A percentile compares a stretch with the other conserved stretches of the same genome.
These are phyloP conservation scores for Pipistrellus pygmaeus DNA, from an alignment of 2,797 vertebrate genomes.

Conservation along the genomic window DNA sequence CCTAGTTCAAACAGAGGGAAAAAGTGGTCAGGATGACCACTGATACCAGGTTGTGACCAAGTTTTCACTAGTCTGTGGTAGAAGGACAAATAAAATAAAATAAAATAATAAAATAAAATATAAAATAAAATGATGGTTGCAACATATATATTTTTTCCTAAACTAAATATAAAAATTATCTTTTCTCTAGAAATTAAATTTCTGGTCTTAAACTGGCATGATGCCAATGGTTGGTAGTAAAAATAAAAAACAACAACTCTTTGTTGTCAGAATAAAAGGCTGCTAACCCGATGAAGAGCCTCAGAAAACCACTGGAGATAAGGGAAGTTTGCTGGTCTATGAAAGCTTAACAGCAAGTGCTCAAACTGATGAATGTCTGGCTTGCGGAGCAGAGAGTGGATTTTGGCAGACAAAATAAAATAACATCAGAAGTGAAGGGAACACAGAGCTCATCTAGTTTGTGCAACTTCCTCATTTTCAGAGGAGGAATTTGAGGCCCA, in stretches of 20 bases:
- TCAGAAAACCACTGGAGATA: not conserved
- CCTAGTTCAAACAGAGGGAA: not conserved
- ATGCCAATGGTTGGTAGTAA: not conserved
- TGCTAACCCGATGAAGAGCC: not conserved
- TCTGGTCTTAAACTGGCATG: not conserved
- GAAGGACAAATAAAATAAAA: not conserved
- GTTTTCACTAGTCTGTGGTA: not conserved
- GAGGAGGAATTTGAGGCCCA: not conserved
- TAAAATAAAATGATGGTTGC: not conserved
- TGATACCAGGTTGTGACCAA: not conserved
- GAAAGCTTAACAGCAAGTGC: not conserved
- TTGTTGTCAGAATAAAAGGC: conserved; percentile 24
- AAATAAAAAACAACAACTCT: not conserved
- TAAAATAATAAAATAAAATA: no score
- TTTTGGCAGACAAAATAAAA: not conserved
- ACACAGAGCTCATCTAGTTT: not conserved
- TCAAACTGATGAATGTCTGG: not conserved
- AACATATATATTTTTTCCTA: not conserved
- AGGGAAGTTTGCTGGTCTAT: not conserved
- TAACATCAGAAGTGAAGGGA: not conserved
- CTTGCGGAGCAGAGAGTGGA: not conserved
- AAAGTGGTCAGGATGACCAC: not conserved
- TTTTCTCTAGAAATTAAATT: conserved; percentile 43
- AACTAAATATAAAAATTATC: not conserved
- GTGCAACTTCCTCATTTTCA: not conserved